Conservation (phyloP, 2,113 vertebrate genomes). For the Ctenomys sociabilis region DNA sequence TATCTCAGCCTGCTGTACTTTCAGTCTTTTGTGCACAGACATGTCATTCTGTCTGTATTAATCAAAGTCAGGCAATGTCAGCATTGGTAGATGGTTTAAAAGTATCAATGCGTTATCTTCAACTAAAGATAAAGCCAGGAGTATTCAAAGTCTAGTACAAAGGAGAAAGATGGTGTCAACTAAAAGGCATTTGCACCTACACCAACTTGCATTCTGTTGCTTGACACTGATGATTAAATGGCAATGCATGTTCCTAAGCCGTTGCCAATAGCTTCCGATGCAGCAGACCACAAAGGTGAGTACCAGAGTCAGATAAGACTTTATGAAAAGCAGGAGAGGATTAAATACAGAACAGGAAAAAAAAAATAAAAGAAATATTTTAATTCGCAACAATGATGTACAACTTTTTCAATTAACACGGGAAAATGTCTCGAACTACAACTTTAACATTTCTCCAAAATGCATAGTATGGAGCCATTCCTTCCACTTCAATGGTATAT, state of each 20-base stretch:
- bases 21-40: not conserved
- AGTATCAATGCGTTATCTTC: not conserved
- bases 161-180: not conserved
- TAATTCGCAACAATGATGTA: not conserved
- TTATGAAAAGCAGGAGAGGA: not conserved
- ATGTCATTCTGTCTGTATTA: not conserved
- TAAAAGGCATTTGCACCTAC: not conserved
- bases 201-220: not conserved
- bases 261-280: not conserved
- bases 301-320: not conserved
- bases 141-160: not conserved
- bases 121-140: not conserved
- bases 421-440: not conserved
- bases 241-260: accelerated
- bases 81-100: not conserved
- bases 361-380: not conserved
- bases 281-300: not conserved
- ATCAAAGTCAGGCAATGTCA: not conserved
- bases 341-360: not conserved
- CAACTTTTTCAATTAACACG: not conserved
- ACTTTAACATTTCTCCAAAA: not conserved
- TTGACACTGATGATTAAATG: not conserved
- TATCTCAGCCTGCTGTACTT: not conserved
- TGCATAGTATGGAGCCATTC: not conserved
- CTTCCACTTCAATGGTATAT: not conserved